Evolutionary conservation across 2,797 vertebrate genomes (phyloP), one percentile per base, ranked within the genome.

Genomic region (Philypnodon macrostomus): DNA sequence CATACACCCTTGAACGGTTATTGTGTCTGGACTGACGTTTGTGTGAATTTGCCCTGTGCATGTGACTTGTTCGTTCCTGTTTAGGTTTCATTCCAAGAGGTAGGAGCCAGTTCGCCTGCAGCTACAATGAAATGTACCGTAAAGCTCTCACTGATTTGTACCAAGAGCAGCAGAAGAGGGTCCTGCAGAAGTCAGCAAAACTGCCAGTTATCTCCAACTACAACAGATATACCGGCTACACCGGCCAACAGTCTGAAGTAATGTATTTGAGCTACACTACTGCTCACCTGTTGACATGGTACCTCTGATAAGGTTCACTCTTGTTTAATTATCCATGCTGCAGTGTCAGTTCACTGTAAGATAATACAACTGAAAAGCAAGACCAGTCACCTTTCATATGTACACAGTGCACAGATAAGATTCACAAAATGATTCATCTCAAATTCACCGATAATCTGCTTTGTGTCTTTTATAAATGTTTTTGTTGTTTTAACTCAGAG

Each of bases 71-170:
- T 45, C 37, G 7, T 70, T 62, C 47, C n/a, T 47, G 30, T 36
- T 16, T 30, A 93, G 84, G 88, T 18, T 89, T 93, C 55, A 73
- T 91, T 40, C 85, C 87, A 13, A 84, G 71, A 70, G 66, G 73
- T 19, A 83, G 80, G 73, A 81, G 89, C 67, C 86, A 89, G 72
- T 92, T 93, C 56, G 81, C 86, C 23, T 86, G 86, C 70, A 90
- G 66, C 7, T 91, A 81, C 18, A 68, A 73, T 0, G 61, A 81
- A 57, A 81, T 73, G 13, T 92, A 85, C 63, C 77, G 62, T 1
- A 85, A 90, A 44, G 83, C 83, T 0, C 45, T 89, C 36, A 58
- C 34, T 1, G 84, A 81, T 17, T 89, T 90, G 1, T 9, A 83
- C 4, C 36, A 45, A 14, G 64, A 72, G 0, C 52, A 60, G 38